Evolutionary conservation across 2,113 vertebrate species (phyloP).

Genomic region (Amblyornis subalaris): DNA sequence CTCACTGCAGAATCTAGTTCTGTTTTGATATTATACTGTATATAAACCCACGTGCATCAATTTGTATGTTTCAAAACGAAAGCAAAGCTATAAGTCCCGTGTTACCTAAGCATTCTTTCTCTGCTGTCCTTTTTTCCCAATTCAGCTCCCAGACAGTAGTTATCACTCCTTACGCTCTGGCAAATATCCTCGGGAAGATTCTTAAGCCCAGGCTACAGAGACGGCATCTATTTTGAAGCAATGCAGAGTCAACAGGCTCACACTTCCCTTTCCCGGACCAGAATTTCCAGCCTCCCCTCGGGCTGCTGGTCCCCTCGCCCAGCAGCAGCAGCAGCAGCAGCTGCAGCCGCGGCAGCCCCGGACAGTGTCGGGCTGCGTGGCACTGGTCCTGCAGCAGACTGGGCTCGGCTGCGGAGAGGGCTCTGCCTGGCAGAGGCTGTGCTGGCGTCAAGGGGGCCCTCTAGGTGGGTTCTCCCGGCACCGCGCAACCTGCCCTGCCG

Average conservation of each 20-base stretch:
- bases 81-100: conserved; percentile 59
- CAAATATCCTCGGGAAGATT: conserved; percentile 58
- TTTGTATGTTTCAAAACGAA: conserved; percentile 41
- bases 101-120: conserved; percentile 72
- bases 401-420: conserved; percentile 69
- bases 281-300: conserved; percentile 44
- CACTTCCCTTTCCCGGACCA: neutral
- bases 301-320: conserved; percentile 8
- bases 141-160: conserved; percentile 61
- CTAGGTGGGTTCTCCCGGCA: conserved; percentile 77
- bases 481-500: conserved; percentile 29
- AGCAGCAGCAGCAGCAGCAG: neutral
- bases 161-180: conserved; percentile 61
- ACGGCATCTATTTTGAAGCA: conserved; percentile 47
- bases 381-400: conserved; percentile 74
- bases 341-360: conserved; percentile 37
- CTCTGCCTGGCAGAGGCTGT: conserved; percentile 63
- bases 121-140: conserved; percentile 45
- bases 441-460: conserved; percentile 78
- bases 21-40: conserved; percentile 49
- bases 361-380: conserved; percentile 60
- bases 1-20: conserved; percentile 69
- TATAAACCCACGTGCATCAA: conserved; percentile 57
- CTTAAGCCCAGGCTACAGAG: conserved; percentile 45
- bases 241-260: conserved; percentile 63